Evolutionary conservation across 2,113 vertebrate genomes (phyloP), one percentile per base, ranked within the genome.

Genomic region (Festucalex cinctus): DNA sequence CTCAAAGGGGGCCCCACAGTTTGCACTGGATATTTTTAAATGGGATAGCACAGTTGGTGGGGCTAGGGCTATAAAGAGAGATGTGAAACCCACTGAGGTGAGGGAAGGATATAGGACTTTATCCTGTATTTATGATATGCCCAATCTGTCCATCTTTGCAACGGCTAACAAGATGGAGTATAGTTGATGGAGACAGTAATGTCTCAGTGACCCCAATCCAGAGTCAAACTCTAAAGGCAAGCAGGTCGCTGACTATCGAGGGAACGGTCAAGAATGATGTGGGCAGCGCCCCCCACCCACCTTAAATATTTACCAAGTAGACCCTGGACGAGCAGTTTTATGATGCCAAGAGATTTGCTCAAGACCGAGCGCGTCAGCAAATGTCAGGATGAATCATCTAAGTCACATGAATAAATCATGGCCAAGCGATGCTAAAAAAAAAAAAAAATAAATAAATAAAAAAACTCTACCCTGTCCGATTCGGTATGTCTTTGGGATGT

Each of bases 351-450:
- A 81, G 74, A 78, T 78, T 83, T 76, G 28, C 76, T 74, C 75
- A 53, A 75, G 83, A 77, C 74, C 65, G 68, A 79, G 71, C 80
- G 77, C 81, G 81, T 76, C 82, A 83, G 81, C 74, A 82, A 82
- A 85, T 84, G 85, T 87, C 88, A 79, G 59, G 65, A 73, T 58
- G 71, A 78, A 85, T 86, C 82, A 86, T 83, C 82, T 75, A 68
- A 73, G 63, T 63, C 51, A 36, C 82, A 86, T 90, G 71, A 88
- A 86, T 89, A 89, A 88, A 87, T 75, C 72, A 90, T 83, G 46
- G 59, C 39, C 75, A 77, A 69, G 81, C 72, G 69, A 71, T 63
- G 63, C 69, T 73, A 72, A 76, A 58, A 85, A 85, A 85, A 56
- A 56, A 12, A 28, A 56, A 84, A 56, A 26, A 85, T 84, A 85